Evolutionary conservation across 2,888 invertebrate genomes (phyloP).

Genomic region (Oasisia sp.): DNA sequence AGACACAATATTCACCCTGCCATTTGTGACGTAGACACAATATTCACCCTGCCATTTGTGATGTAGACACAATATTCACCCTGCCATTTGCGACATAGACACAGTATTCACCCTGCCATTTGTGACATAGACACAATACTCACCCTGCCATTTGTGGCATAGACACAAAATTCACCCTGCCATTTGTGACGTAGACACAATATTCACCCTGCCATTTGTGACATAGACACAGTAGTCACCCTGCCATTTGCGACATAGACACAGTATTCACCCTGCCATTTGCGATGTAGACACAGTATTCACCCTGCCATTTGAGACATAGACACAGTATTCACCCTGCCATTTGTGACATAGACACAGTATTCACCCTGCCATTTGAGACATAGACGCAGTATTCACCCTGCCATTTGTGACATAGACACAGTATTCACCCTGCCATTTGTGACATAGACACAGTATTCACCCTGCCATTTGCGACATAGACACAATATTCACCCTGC

Average conservation of each 20-base stretch:
- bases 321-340: too few species aligned
- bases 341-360: slow-evolving; percentile 57
- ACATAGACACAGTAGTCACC: slow-evolving; percentile 65
- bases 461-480: slow-evolving; percentile 34
- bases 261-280: too few species aligned
- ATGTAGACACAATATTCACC: too few species aligned
- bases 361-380: too few species aligned
- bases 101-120: too few species aligned
- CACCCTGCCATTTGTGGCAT: slow-evolving; percentile 62
- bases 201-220: too few species aligned
- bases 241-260: slow-evolving; percentile 55
- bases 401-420: slow-evolving; percentile 55
- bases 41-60: slow-evolving; percentile 63
- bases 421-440: too few species aligned
- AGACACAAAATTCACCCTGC: too few species aligned
- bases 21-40: slow-evolving; percentile 60
- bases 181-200: slow-evolving; percentile 57
- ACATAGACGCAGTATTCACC: slow-evolving; percentile 65
- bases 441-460: slow-evolving; percentile 61
- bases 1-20: slow-evolving; percentile 66
- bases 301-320: slow-evolving; percentile 34
- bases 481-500: slow-evolving; percentile 66
- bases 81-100: slow-evolving; percentile 55
- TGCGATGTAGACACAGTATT: slow-evolving; percentile 61
- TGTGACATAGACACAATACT: slow-evolving; percentile 62